These are phyloP conservation scores for Xerus inauris DNA, from an alignment of 2,113 vertebrate genomes.

Conservation along the genomic window DNA sequence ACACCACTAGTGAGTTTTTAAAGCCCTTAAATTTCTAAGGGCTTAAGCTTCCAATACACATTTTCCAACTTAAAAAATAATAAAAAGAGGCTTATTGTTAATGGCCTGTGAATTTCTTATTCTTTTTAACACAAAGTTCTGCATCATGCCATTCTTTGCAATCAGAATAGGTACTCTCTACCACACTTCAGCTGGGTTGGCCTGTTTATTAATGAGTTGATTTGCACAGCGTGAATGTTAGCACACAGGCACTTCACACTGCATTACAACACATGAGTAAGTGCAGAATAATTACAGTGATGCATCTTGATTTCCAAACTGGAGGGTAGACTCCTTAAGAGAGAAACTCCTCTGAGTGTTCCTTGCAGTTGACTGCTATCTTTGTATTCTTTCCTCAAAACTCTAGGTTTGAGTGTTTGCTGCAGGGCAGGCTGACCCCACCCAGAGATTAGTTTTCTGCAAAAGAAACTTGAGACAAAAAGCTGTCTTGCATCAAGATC, in stretches of 20 bases:
- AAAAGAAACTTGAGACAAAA: background rate
- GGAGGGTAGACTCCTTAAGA: background rate
- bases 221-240: background rate
- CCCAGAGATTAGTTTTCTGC: background rate
- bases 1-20: background rate
- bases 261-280: background rate
- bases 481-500: background rate
- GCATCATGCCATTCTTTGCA: background rate
- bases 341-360: background rate
- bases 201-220: slow-evolving; percentile 30
- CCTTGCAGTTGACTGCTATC: no score
- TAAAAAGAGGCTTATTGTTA: background rate
- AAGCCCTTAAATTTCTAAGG: slow-evolving; percentile 12
- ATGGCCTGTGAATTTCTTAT: background rate
- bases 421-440: background rate
- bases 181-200: background rate
- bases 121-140: background rate
- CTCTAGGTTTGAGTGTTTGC: background rate
- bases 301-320: background rate
- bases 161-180: background rate
- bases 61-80: slow-evolving; percentile 10
- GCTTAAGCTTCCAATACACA: slow-evolving; percentile 1
- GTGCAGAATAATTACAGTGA: background rate
- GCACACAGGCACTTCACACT: background rate
- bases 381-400: background rate